A percentile compares a stretch with the other conserved stretches of the same genome.
These are phyloP conservation scores for Hyposoter didymator DNA, from an alignment of 2,888 invertebrate species.

Conservation along the genomic window DNA sequence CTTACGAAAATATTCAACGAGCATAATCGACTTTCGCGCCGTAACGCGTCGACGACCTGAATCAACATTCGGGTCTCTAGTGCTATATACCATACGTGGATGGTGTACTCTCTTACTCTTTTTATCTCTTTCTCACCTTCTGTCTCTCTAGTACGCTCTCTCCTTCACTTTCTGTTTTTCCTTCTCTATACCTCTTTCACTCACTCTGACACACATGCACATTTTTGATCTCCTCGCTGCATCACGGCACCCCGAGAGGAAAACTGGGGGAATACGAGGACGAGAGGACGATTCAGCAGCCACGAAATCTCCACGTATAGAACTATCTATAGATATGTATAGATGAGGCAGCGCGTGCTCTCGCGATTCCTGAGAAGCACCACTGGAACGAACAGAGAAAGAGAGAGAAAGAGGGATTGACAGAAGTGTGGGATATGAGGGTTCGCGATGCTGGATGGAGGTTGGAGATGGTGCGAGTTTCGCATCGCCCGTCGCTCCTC, in stretches of 20 bases:
- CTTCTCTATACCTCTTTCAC: constrained; percentile 22
- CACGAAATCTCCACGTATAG: constrained; percentile 52
- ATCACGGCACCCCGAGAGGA: constrained; percentile 30
- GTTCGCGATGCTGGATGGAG: constrained; percentile 55
- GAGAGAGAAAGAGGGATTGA: constrained; percentile 15
- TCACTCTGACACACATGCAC: constrained; percentile 20
- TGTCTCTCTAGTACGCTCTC: constrained; percentile 33
- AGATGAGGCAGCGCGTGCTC: constrained; percentile 40
- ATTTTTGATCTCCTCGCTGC: constrained; percentile 35
- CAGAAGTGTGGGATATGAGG: constrained; percentile 43
- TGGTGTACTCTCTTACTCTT: constrained; percentile 50
- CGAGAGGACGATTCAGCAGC: constrained; percentile 45
- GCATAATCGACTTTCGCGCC: constrained; percentile 72
- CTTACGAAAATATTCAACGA: constrained; percentile 73
- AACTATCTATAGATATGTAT: background rate
- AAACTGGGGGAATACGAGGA: constrained; percentile 8
- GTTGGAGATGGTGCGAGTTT: constrained; percentile 46
- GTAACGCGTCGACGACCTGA: constrained; percentile 72
- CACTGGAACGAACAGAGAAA: constrained; percentile 12
- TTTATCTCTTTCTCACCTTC: constrained; percentile 23
- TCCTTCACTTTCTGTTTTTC: constrained; percentile 20
- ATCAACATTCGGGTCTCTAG: constrained; percentile 71
- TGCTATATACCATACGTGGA: constrained; percentile 39
- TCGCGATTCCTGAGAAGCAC: constrained; percentile 38
- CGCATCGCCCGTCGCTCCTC: constrained; percentile 23